Base-by-base conservation (phyloP, 2,113 vertebrate species). In the Syrmaticus mikado region DNA sequence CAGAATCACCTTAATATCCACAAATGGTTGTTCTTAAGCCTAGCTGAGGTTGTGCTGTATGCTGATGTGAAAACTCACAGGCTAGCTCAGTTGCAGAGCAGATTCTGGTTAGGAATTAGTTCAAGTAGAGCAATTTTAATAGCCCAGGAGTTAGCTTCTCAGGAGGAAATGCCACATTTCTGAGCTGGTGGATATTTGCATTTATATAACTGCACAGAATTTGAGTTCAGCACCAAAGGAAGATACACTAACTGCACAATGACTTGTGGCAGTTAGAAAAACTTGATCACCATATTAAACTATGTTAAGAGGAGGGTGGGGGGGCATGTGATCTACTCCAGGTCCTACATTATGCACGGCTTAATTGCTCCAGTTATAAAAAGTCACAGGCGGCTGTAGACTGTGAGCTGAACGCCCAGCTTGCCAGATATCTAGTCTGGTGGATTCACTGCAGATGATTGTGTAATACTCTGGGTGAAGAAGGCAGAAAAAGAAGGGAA, bases 81-180 rank as follows among this genome's bases (percentile, higher is more conserved):
- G 55, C 87, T 96, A 87, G 96, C 94, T 92, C 75, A 92, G 79
- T 71, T 82, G 93, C 46, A 87, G 67, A 94, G 89, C 95, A 95
- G 89, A 92, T 94, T 85, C 85, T 89, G 64, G 75, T 15, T 72
- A 85, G 85, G 75, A 91, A 91, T 89, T 92, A 74, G 30, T 79
- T 90, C 66, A 91, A 95, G 82, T 78, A 82, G 84, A 91, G 32
- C 46, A 90, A 20, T 91, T 92, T 71, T 91, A 96, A 91, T 91
- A 83, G 38, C 22, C n/a, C 64, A 80, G 32, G 79, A 92, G 89
- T 92, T 62, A 70, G 21, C 71, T 82, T 70, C 79, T 92, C 15
- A 14, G 73, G 89, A 94, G 95, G 94, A 95, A 96, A 92, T 96
- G 89, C 91, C 94, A 64, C 68, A 10, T 80, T 79, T 89, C 34